phyloP scores from a whole-genome alignment of 2,888 invertebrate species.

The Orchesella flavescens region DNA sequence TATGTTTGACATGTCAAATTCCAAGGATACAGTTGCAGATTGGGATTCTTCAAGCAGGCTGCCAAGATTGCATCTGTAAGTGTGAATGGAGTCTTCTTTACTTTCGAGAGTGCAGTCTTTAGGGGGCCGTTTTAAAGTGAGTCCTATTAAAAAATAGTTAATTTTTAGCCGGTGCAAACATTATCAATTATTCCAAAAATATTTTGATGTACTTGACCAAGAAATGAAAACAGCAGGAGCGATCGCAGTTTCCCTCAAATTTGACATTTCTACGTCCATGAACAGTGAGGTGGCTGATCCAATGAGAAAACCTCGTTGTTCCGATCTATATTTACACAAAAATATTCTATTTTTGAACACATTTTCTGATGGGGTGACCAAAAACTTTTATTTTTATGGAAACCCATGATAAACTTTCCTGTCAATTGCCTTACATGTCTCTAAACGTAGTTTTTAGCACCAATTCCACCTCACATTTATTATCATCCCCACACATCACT shows the following conservation, averaged over 20 bases:
- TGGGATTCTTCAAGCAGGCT: slow-evolving; percentile 35
- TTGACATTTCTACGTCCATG: slow-evolving; percentile 73
- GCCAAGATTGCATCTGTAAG: slow-evolving; percentile 49
- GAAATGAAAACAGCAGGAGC: slow-evolving; percentile 72
- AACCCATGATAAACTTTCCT: background rate
- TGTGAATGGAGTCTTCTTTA: background rate
- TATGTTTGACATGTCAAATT: slow-evolving; percentile 58
- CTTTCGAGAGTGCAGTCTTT: slow-evolving; percentile 25
- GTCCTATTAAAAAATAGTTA: slow-evolving; percentile 7
- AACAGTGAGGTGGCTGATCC: slow-evolving; percentile 72
- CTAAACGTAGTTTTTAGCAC: slow-evolving; percentile 73
- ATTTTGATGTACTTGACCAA: slow-evolving; percentile 37
- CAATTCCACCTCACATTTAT: slow-evolving; percentile 77
- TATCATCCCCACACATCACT: slow-evolving; percentile 76
- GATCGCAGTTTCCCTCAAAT: slow-evolving; percentile 74
- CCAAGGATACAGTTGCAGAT: slow-evolving; percentile 32
- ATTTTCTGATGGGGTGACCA: too few relatives aligned
- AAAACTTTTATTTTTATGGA: too few relatives aligned
- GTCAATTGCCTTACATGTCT: slow-evolving; percentile 34
- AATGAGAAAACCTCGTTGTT: slow-evolving; percentile 71
- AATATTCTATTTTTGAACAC: background rate
- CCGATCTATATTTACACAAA: background rate
- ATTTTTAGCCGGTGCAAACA: background rate
- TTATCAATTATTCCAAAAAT: slow-evolving; percentile 12
- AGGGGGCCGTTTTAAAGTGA: slow-evolving; percentile 48